phyloP scores from a whole-genome alignment of 2,113 vertebrate genomes.

The Scomber colias region DNA sequence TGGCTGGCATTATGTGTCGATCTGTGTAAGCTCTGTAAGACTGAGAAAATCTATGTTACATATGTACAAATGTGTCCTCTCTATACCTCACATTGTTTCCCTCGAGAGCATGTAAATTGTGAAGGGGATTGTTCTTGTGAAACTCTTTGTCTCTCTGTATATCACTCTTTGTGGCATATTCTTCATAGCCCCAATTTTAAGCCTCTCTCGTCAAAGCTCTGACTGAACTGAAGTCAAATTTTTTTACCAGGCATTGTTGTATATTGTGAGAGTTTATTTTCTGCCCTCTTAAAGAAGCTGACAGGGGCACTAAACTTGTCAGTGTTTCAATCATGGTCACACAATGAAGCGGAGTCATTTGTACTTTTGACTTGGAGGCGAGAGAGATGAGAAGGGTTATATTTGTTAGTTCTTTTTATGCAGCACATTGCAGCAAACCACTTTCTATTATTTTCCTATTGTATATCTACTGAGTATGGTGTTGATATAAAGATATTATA shows the following conservation, averaged over 20 bases:
- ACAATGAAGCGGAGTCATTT: slow-evolving; percentile 55
- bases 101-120: slow-evolving; percentile 69
- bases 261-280: slow-evolving; percentile 65
- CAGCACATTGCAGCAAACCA: slow-evolving; percentile 84
- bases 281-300: slow-evolving; percentile 55
- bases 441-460: slow-evolving; percentile 82
- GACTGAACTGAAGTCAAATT: slow-evolving; percentile 10
- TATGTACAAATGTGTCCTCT: slow-evolving; percentile 76
- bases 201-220: neutral
- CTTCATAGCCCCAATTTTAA: slow-evolving; percentile 33
- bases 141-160: slow-evolving; percentile 50
- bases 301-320: slow-evolving; percentile 69
- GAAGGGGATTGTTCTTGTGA: slow-evolving; percentile 59
- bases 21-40: slow-evolving; percentile 58
- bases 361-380: slow-evolving; percentile 51
- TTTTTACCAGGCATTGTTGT: slow-evolving; percentile 57
- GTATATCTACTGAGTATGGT: slow-evolving; percentile 75
- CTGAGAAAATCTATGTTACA: slow-evolving; percentile 51
- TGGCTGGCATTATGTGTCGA: slow-evolving; percentile 50
- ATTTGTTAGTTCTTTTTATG: slow-evolving; percentile 80
- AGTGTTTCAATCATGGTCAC: slow-evolving; percentile 43
- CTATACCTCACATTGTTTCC: slow-evolving; percentile 72
- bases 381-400: slow-evolving; percentile 63
- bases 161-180: slow-evolving; percentile 64
- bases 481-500: slow-evolving; percentile 74